Evolutionary conservation across 2,888 invertebrate species (phyloP), one percentile per base, ranked within the genome.

Genomic region (Volucella inanis): DNA sequence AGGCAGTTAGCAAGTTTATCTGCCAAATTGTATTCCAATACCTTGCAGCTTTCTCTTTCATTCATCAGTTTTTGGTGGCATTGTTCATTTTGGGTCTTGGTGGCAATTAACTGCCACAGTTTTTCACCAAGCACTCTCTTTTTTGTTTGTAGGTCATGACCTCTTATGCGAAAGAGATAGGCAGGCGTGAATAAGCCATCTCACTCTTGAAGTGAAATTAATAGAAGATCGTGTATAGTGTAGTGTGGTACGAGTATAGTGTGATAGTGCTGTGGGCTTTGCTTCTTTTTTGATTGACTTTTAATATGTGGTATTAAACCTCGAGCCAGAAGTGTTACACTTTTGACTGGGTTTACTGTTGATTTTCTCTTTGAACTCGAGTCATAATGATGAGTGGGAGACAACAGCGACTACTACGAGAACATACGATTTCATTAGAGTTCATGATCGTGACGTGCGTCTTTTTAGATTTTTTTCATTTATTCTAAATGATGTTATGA

Each of bases 131-230:
- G 75, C 80, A 70, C 88, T 87, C 85, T 87, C 87, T 84, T 87
- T 87, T 85, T 80, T 55, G 75, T 87, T 89, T 88, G 87, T 88
- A 89, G 91, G 90, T 91, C 89, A 91, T 89, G 93, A 93, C 93
- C 93, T 93, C 77, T 86, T 87, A 62, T 54, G 54, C 12, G 31
- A 79, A 70, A 74, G 74, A 84, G 70, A 79, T 70, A 75, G 70
- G 12, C 47, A 41, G 64, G 39, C 74, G 45, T 14, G 8, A 52
- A 59, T 54, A 49, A 61, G 12, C 59, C 47, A 61, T 72, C 67
- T 54, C 80, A 47, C 52, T 80, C 67, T 15, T 50, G 68, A 85
- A 85, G 85, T 85, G 85, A 85, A 85, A 85, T 77, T 85, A 85
- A 85, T 85, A 77, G 76, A 49, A 75, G 78, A 74, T 71, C 71